Conservation (phyloP, 2,113 vertebrate genomes). For the Notiomystis cincta region DNA sequence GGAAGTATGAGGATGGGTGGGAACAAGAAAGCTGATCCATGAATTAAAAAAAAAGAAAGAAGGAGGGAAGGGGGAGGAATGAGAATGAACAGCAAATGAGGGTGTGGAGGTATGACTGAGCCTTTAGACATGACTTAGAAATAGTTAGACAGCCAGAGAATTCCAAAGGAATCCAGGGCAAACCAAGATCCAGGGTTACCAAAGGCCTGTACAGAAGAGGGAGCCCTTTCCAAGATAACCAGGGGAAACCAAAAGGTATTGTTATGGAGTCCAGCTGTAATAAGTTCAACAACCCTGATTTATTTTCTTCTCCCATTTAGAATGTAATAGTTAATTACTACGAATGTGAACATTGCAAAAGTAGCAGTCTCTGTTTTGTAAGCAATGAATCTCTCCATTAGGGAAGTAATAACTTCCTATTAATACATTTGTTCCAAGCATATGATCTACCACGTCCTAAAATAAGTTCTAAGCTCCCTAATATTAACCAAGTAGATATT, state of each 20-base stretch:
- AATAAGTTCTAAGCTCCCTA: slow-evolving; percentile 35
- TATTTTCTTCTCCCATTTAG: background rate
- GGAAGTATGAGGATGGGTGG: background rate
- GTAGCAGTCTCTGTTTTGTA: background rate
- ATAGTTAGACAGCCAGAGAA: slow-evolving; percentile 32
- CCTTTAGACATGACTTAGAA: background rate
- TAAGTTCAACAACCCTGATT: background rate
- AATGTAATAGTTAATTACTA: background rate
- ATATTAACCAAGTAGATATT: slow-evolving; percentile 3
- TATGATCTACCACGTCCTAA: slow-evolving; percentile 39
- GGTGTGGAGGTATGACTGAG: slow-evolving; percentile 39
- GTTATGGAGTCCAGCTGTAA: background rate
- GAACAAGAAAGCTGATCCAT: slow-evolving; percentile 9
- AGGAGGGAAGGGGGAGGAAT: background rate
- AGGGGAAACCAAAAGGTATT: background rate
- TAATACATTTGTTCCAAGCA: slow-evolving; percentile 63
- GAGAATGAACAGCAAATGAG: background rate
- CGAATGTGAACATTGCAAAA: background rate
- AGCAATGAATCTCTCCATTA: slow-evolving; percentile 23
- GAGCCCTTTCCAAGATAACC: slow-evolving; percentile 21
- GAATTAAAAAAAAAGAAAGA: background rate
- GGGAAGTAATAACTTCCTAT: slow-evolving; percentile 59
- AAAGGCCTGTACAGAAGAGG: slow-evolving; percentile 20
- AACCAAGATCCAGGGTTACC: background rate
- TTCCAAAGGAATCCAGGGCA: slow-evolving; percentile 2